Evolutionary conservation across 2,113 vertebrate species (phyloP).

Genomic region (Anguilla japonica): DNA sequence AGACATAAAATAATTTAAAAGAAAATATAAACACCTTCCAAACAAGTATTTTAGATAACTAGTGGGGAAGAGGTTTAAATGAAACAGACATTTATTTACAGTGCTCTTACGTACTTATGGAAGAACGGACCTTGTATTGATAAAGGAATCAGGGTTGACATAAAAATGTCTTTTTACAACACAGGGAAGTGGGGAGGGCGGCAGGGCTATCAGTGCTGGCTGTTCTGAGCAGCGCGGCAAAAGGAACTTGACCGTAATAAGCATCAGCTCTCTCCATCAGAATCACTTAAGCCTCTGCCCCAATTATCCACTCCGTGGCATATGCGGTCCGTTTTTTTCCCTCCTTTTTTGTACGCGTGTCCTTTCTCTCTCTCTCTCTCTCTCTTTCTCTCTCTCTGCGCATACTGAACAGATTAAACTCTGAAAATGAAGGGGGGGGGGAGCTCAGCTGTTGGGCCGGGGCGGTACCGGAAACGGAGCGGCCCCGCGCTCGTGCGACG

Average conservation of each 20-base stretch:
- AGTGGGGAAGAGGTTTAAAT: neutral
- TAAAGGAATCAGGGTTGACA: neutral
- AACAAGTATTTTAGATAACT: neutral
- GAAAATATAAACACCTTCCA: neutral
- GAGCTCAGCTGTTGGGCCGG: conserved; percentile 62
- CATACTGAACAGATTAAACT: conserved; percentile 70
- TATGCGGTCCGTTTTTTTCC: conserved; percentile 7
- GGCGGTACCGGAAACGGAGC: conserved; percentile 62
- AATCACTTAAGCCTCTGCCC: neutral
- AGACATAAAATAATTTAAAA: neutral
- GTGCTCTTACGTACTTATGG: neutral
- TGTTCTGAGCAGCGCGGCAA: neutral
- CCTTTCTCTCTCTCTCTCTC: neutral
- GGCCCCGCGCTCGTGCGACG: conserved; percentile 55
- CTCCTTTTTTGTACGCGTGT: conserved; percentile 19
- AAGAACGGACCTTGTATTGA: neutral
- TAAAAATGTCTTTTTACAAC: neutral
- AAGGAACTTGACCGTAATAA: neutral
- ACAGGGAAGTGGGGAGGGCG: neutral
- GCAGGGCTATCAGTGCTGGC: neutral
- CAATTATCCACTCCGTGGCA: neutral
- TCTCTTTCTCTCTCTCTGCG: neutral
- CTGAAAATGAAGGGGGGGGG: conserved; percentile 56
- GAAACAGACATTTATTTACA: neutral
- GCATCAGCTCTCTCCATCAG: neutral